Base-by-base conservation (phyloP, 2,888 invertebrate species). In the Oxycera nigricornis region DNA sequence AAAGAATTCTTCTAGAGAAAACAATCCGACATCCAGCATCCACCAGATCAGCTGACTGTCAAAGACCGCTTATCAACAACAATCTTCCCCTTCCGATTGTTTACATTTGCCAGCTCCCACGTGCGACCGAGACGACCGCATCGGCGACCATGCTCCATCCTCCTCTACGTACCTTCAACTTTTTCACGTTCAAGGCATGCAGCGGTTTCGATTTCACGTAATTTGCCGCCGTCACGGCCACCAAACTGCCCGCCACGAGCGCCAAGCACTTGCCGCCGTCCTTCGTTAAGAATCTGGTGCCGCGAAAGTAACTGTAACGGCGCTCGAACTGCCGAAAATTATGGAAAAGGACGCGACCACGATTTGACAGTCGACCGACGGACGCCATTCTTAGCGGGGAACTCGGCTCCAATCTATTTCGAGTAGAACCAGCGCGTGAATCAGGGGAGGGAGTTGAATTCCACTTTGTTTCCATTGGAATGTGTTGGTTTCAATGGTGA, bases 161-260 rank as follows among this genome's bases (percentile, higher is more conserved):
- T 22, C 6, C 22, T 3, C 24, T 55, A 82, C 84, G 84, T 83
- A 88, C 88, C 83, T 85, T 87, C 2, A 79, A 74, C 74, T 80
- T 81, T 81, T 86, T 87, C 65, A 86, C 77, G 80, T 87, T 88
- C 70, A 87, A 83, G 39, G 89, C 89, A 80, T 88, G 82, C 9
- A 89, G 88, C 76, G 84, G 82, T 74, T 82, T 82, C 14, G 81
- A 79, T 79, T 82, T 84, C 31, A 82, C 78, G 68, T 83, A 83
- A 81, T 86, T 87, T 78, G 86, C 86, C 55, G 84, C 83, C 22
- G 86, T 79, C 76, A 86, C 83, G 52, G 87, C 80, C 6, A 86
- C 83, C 46, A 86, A 81, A 46, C 87, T 85, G 57, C 87, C 87
- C 62, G 86, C 84, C 30, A 87, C 81, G 20, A 85, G 74, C 65